Conservation (phyloP, 2,888 invertebrate genomes). For the Hypercompe scribonia region DNA sequence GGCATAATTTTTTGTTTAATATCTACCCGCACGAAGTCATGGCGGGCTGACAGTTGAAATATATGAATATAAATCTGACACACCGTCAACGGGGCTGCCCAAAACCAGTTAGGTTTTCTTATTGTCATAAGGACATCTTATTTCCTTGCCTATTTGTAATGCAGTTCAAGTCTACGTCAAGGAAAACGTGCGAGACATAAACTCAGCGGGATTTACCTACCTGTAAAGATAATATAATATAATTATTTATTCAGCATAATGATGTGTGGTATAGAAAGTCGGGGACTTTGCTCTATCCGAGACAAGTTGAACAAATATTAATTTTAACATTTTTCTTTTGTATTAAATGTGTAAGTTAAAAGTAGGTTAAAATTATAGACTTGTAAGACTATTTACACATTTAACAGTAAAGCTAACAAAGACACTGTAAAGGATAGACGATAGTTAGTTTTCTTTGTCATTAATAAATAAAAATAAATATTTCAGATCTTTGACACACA, state of each 20-base stretch:
- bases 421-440: too few relatives aligned
- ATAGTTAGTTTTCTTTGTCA: too few relatives aligned
- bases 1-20: too few relatives aligned
- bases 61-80: background rate
- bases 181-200: constrained; percentile 4
- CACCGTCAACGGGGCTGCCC: constrained; percentile 24
- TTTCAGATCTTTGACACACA: too few relatives aligned
- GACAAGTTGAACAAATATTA: background rate
- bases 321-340: background rate
- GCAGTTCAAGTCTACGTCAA: constrained; percentile 20
- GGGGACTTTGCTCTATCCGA: background rate
- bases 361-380: too few relatives aligned
- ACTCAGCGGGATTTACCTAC: constrained; percentile 3
- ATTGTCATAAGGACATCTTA: constrained; percentile 32
- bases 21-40: too few relatives aligned
- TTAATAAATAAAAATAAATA: too few relatives aligned
- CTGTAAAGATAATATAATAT: constrained; percentile 1
- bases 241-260: background rate
- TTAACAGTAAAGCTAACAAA: too few relatives aligned
- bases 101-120: constrained; percentile 17
- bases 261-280: background rate
- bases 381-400: too few relatives aligned
- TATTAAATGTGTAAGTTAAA: background rate
- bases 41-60: too few relatives aligned
- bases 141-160: constrained; percentile 35